These are phyloP conservation scores for Centruroides vittatus DNA, from an alignment of 1,140 invertebrate genomes.

Conservation along the genomic window DNA sequence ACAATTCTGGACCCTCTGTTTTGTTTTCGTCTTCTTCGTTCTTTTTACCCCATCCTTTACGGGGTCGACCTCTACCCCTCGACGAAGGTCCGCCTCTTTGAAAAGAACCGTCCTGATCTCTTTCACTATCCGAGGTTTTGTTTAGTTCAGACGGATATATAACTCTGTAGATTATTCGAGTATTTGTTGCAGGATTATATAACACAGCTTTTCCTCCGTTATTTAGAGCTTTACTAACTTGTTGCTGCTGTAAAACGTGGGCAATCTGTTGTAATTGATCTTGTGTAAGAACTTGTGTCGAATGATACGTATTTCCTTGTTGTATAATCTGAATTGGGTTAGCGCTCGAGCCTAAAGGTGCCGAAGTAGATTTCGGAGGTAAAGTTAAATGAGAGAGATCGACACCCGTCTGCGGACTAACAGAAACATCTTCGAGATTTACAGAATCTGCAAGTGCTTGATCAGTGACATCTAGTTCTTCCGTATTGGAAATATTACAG, in stretches of 20 bases:
- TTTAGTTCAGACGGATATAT: constrained; percentile 32
- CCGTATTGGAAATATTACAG: background rate
- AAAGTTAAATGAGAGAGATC: background rate
- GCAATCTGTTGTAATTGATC: constrained; percentile 46
- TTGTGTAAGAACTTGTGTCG: constrained; percentile 40
- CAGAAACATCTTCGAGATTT: constrained; percentile 8
- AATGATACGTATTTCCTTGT: constrained; percentile 40
- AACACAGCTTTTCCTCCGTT: constrained; percentile 34
- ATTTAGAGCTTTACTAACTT: constrained; percentile 26
- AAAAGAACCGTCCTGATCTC: too few species aligned
- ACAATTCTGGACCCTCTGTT: constrained; percentile 23
- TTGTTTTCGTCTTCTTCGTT: background rate
- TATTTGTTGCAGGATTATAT: constrained; percentile 40
- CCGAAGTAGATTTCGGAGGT: background rate
- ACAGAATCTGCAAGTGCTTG: background rate
- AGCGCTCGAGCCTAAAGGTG: constrained; percentile 39
- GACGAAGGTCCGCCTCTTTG: background rate
- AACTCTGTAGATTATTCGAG: constrained; percentile 42
- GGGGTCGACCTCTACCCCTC: background rate
- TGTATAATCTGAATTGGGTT: constrained; percentile 50
- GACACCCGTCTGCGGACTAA: background rate
- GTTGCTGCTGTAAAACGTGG: constrained; percentile 40
- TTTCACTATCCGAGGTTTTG: background rate
- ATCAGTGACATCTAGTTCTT: background rate
- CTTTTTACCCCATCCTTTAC: background rate